Conservation (phyloP, 2,888 invertebrate genomes). For the Chalcis sispes region DNA sequence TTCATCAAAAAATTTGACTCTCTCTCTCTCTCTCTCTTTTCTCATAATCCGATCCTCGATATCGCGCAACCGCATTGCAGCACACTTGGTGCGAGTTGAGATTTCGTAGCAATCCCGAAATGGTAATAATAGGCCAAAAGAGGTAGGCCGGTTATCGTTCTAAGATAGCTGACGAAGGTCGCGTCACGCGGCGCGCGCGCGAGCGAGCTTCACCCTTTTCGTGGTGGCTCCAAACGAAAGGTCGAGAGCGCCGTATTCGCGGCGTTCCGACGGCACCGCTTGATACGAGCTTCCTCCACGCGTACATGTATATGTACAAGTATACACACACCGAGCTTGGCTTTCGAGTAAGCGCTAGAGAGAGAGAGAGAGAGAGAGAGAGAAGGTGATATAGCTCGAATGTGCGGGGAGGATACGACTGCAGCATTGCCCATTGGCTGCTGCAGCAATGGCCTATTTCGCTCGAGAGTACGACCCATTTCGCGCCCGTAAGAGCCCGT, state of each 20-base stretch:
- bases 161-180: constrained; percentile 34
- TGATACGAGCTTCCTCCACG: constrained; percentile 5
- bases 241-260: constrained; percentile 29
- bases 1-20: too few relatives aligned
- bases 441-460: constrained; percentile 72
- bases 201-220: background rate
- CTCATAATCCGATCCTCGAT: too few relatives aligned
- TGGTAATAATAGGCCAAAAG: background rate
- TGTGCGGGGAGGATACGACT: constrained; percentile 60
- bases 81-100: too few relatives aligned
- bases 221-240: constrained; percentile 32
- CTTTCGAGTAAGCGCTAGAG: constrained; percentile 45
- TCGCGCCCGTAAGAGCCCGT: constrained; percentile 66
- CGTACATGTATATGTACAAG: constrained; percentile 1
- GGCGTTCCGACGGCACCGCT: background rate
- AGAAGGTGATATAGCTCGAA: constrained; percentile 53
- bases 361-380: too few relatives aligned
- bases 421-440: constrained; percentile 71
- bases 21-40: too few relatives aligned
- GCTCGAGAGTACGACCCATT: constrained; percentile 72
- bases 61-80: too few relatives aligned
- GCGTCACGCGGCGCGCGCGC: background rate
- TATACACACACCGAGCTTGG: constrained; percentile 5
- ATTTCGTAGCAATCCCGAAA: too few relatives aligned
- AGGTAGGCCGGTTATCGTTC: constrained; percentile 28